Evolutionary conservation across 2,888 invertebrate genomes (phyloP), one percentile per base, ranked within the genome.

Genomic region (Lissonota sp.): DNA sequence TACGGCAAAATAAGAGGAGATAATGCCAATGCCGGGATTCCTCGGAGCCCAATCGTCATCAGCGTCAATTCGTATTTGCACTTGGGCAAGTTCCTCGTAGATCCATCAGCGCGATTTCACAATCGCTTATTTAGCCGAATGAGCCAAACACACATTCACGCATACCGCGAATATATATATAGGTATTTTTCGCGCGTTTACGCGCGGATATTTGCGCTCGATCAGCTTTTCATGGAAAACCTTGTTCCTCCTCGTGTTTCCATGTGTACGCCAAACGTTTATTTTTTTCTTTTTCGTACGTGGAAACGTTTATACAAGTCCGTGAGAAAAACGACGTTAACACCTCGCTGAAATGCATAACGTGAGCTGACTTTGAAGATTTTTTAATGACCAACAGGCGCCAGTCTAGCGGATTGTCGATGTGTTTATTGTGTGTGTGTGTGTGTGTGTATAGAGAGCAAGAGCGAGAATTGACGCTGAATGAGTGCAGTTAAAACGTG

Each of bases 201-300:
- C 14, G 37, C 14, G 44, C 37, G 14, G 39, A 14, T 73, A 46
- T 67, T 58, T 67, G 16, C 12, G 37, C 57, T 69, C 64, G 77
- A 77, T 73, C 69, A 55, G 77, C 60, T 66, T 74, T 80, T 81
- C 74, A 49, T 37, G 66, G 81, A 70, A 81, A 74, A 71, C 16
- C n/a, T 16, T 66, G 39, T 37, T 63, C 16, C 51, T 26, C 14
- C 63, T 8, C 40, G 44, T 55, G 14, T 60, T 67, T 26, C 26
- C 26, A 26, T 26, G 3, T 26, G 26, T 26, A 26, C 1, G 26
- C 26, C 26, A 3, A 26, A 26, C 26, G 26, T 26, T 26, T 26
- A 2, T 26, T 26, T 26, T 26, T 26, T 26, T 5, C 7, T 12
- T 49, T 49, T n/a, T 49, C 49, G 10, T 49, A 49, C 49, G 49